Base-by-base conservation (phyloP, 2,113 vertebrate genomes). In the Camelus bactrianus region DNA sequence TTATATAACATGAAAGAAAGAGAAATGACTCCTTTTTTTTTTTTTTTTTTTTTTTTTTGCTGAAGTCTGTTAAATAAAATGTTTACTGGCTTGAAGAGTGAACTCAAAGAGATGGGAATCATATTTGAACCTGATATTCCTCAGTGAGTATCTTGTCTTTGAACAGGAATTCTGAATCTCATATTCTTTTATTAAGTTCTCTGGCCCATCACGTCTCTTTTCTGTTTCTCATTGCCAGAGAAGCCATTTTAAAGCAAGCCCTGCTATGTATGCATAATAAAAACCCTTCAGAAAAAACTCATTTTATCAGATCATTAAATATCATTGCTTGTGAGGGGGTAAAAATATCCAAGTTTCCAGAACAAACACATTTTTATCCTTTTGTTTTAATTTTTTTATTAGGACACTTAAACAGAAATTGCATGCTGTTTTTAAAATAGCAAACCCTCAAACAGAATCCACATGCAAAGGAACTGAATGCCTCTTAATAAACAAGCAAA, bases 301-400 rank as follows among this genome's bases (percentile, higher is more conserved):
- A 35, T 97, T 80, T 93, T 89, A 96, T 97, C 92, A 97, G 67
- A 19, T 13, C 94, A 89, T 95, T 97, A 95, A 87, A 94, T 96
- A 56, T 84, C 85, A 93, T 79, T 80, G 69, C 79, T 48, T n/a
- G 20, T 93, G 64, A 94, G 38, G 4, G 93, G 50, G 32, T 48
- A 24, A 97, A 94, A 42, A 42, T 86, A 89, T 26, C 4, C 46
- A 92, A 89, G 46, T 94, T 69, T 97, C 17, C 26, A 12, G 69
- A 73, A 76, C n/a, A 86, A 95, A 48, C n/a, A 46, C 22, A 14
- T 42, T 98, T 90, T 96, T 85, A 80, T 38, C 96, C 32, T 82
- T 97, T 83, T 91, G 38, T 69, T 90, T 92, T 96, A 85, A 94
- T 97, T 93, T 97, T 92, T 94, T 72, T 91, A 32, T 89, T 95